Evolutionary conservation across 23 tunicate genomes (phyloP).

Genomic region (Halocynthia roretzi): DNA sequence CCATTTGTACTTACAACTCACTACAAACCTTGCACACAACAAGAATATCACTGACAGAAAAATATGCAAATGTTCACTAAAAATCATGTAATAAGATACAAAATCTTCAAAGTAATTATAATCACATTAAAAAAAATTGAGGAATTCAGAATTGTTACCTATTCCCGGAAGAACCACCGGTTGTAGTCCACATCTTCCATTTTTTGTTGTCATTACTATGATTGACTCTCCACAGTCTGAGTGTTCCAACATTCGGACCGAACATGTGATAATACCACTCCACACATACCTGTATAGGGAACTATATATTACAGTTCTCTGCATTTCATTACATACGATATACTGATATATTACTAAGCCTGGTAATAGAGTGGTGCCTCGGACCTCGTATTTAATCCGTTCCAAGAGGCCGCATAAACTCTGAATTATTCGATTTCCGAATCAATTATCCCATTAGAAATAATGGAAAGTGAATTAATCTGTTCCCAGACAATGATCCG

Average conservation of each 20-base stretch:
- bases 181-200: slow-evolving; percentile 67
- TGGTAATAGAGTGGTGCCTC: too few relatives aligned
- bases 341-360: too few relatives aligned
- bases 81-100: not conserved
- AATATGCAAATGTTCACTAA: not conserved
- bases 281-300: slow-evolving; percentile 43
- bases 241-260: slow-evolving; percentile 84
- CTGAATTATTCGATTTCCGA: too few relatives aligned
- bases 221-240: slow-evolving; percentile 47
- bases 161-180: slow-evolving; percentile 88
- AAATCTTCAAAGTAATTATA: not conserved
- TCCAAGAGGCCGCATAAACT: too few relatives aligned
- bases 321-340: too few relatives aligned
- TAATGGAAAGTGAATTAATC: too few relatives aligned
- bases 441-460: too few relatives aligned
- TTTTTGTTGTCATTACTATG: slow-evolving; percentile 32
- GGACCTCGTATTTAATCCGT: too few relatives aligned
- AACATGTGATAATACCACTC: slow-evolving; percentile 90
- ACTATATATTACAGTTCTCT: too few relatives aligned
- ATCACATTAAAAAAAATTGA: not conserved
- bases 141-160: slow-evolving; percentile 19
- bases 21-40: too few relatives aligned
- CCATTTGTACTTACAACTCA: too few relatives aligned
- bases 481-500: too few relatives aligned
- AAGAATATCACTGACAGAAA: not conserved